These are phyloP conservation scores for Acholoe squamosa DNA, from an alignment of 2,888 invertebrate species.

Conservation along the genomic window DNA sequence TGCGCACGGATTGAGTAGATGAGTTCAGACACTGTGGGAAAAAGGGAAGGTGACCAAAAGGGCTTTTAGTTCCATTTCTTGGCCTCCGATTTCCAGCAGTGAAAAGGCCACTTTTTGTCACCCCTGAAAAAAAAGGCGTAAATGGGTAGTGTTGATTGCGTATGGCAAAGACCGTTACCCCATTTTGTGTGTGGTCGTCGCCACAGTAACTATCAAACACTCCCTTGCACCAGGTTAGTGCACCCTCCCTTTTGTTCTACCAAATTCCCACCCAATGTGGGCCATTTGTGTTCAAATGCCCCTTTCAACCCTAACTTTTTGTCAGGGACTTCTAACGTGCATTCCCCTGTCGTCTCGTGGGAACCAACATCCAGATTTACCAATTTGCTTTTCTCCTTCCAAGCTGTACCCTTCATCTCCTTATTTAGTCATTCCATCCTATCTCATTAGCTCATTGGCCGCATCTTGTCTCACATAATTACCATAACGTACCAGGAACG, in stretches of 20 bases:
- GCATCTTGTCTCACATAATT: too few species aligned
- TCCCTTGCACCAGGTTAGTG: neutral
- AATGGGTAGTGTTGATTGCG: neutral
- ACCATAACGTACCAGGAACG: too few species aligned
- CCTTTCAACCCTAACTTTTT: neutral
- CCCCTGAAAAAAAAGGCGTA: too few species aligned
- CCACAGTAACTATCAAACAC: neutral
- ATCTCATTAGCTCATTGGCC: too few species aligned
- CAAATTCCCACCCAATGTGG: neutral
- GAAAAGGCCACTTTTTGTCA: neutral
- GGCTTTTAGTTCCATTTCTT: constrained; percentile 42
- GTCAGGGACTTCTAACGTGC: neutral
- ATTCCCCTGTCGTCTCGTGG: neutral
- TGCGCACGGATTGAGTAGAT: too few species aligned
- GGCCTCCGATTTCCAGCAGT: constrained; percentile 12
- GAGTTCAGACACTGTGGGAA: neutral
- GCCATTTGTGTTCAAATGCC: too few species aligned
- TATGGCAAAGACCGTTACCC: neutral
- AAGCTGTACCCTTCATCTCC: too few species aligned
- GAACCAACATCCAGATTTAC: neutral
- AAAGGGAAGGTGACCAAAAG: neutral
- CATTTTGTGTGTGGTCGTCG: neutral
- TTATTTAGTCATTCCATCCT: too few species aligned
- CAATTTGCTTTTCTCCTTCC: too few species aligned
- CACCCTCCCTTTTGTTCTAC: constrained; percentile 8